Base-by-base conservation (phyloP, 2,888 invertebrate genomes). In the Tinea semifulvella region DNA sequence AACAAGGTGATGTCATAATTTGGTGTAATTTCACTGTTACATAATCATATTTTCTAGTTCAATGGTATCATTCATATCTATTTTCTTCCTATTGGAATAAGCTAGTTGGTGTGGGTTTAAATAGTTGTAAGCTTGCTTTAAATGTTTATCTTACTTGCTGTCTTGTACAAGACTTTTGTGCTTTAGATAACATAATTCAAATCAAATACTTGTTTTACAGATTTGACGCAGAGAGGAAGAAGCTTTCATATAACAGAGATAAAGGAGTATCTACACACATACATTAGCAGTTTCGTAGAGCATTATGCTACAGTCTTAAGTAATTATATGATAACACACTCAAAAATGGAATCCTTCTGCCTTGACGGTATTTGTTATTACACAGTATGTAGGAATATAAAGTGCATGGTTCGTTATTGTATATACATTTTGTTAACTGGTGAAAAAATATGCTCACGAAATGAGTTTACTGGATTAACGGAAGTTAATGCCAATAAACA, bases 291-390 rank as follows among this genome's bases (percentile, higher is more conserved):
- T 3, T 16, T 36, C 18, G 18, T 18, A 42, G 56, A 60, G 50
- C 50, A 60, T 39, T 63, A 62, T 43, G 59, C 61, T 38, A 68
- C 65, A 2, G 50, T 47, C 19, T 54, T 69, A 7, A 61, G 65
- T 40, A 70, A 70, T 47, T 57, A 51, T 46, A 49, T 70, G 25
- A 57, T 68, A 40, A 51, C 42, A 20, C 54, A 61, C 43, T 48
- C 65, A 19, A 53, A 65, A 26, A 57, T 66, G 3, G 55, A 65
- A 25, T 57, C 65, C 1, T 55, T 59, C 42, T 74, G 73, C 47
- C 48, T 51, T 2, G 57, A 63, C 11, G 68, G 68, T 6, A 49
- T 63, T 20, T 71, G 71, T 50, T 65, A 65, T 46, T 72, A 65
- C 42, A 57, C 56, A n/a, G 42, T 51, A 19, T 68, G 66, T 46